Evolutionary conservation across 1,140 invertebrate species (phyloP).

Genomic region (Telenomus remus): DNA sequence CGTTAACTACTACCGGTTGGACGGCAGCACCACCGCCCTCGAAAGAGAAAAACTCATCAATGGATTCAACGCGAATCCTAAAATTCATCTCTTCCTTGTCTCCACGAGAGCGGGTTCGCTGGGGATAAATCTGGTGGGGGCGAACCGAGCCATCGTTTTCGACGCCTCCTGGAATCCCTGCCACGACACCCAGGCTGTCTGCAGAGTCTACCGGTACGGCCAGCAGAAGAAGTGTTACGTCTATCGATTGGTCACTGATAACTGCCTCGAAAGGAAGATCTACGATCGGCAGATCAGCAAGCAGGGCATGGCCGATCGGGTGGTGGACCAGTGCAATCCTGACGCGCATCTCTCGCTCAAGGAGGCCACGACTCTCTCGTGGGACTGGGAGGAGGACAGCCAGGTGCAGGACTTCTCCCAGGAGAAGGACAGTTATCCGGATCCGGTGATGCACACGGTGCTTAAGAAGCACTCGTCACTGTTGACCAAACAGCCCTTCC

Average conservation of each 20-base stretch:
- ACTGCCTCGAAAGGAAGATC: slow-evolving; percentile 97
- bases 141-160: slow-evolving; percentile 97
- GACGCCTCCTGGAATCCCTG: slow-evolving; percentile 99
- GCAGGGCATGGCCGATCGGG: slow-evolving; percentile 96
- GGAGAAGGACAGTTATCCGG: slow-evolving; percentile 84
- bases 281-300: slow-evolving; percentile 99
- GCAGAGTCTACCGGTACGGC: slow-evolving; percentile 96
- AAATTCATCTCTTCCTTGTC: slow-evolving; percentile 94
- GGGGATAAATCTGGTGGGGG: slow-evolving; percentile 98
- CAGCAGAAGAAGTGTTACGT: slow-evolving; percentile 96
- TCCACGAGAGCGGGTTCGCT: slow-evolving; percentile 97
- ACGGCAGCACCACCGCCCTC: slow-evolving; percentile 94
- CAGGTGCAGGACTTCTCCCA: slow-evolving; percentile 83
- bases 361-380: slow-evolving; percentile 95
- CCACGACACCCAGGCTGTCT: slow-evolving; percentile 98
- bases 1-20: slow-evolving; percentile 92
- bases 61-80: slow-evolving; percentile 95
- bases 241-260: slow-evolving; percentile 97
- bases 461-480: slow-evolving; percentile 81
- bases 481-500: slow-evolving; percentile 93
- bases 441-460: slow-evolving; percentile 87
- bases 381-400: slow-evolving; percentile 91
- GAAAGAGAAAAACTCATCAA: slow-evolving; percentile 98
- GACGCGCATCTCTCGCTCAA: slow-evolving; percentile 96
- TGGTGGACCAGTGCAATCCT: slow-evolving; percentile 98